Conservation (phyloP, 1,140 invertebrate genomes). For the Geopemphigus sp. region DNA sequence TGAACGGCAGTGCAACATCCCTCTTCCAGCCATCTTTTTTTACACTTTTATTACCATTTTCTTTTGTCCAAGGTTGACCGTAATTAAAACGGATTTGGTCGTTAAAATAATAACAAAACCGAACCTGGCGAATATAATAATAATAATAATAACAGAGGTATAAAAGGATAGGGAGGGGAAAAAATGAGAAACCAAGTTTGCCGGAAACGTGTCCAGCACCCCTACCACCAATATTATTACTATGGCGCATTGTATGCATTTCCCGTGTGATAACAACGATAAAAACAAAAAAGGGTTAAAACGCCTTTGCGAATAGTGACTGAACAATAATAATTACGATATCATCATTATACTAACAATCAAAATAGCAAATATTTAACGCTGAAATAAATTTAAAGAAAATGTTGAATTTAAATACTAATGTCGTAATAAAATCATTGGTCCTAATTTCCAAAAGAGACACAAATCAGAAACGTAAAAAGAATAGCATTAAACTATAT, state of each 20-base stretch:
- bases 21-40: slow-evolving; percentile 10
- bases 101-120: slow-evolving; percentile 44
- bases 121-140: slow-evolving; percentile 38
- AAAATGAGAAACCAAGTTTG: slow-evolving; percentile 40
- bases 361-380: not conserved
- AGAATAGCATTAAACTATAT: no score
- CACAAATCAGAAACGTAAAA: no score
- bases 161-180: slow-evolving; percentile 1
- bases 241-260: slow-evolving; percentile 25
- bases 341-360: not conserved
- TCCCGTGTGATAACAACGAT: slow-evolving; percentile 21
- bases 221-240: slow-evolving; percentile 29
- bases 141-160: slow-evolving; percentile 42
- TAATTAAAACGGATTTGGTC: slow-evolving; percentile 43
- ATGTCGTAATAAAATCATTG: not conserved
- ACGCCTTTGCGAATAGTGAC: slow-evolving; percentile 12
- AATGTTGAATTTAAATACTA: not conserved
- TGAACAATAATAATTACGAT: slow-evolving; percentile 27
- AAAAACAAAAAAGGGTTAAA: slow-evolving; percentile 29
- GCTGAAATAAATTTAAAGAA: not conserved
- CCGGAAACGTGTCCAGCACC: slow-evolving; percentile 14
- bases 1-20: slow-evolving; percentile 4
- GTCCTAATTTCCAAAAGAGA: no score
- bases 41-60: slow-evolving; percentile 36
- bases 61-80: slow-evolving; percentile 32